phyloP scores from a whole-genome alignment of 2,113 vertebrate species.

The Struthio camelus region DNA sequence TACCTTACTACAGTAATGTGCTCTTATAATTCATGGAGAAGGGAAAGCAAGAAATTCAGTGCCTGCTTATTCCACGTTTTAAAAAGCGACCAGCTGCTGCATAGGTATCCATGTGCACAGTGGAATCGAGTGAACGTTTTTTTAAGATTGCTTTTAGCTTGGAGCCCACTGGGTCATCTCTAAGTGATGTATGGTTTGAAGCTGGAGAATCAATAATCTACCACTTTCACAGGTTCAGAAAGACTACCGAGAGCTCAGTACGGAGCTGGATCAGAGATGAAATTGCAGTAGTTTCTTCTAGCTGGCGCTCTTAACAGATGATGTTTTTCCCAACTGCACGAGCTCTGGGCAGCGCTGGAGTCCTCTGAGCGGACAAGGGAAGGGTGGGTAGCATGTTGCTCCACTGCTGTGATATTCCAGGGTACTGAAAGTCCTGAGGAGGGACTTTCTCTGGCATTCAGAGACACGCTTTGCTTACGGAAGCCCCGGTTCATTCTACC shows the following conservation, averaged over 20 bases:
- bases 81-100: not conserved
- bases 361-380: not conserved
- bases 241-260: rapidly evolving
- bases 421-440: rapidly evolving
- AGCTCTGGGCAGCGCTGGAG: not conserved
- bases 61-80: not conserved
- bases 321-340: not conserved
- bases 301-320: not conserved
- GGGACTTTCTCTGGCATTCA: not conserved
- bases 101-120: rapidly evolving
- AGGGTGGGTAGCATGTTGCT: not conserved
- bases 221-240: not conserved
- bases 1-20: not conserved
- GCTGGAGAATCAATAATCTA: not conserved
- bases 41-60: not conserved
- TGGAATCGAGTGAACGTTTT: not conserved
- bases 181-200: not conserved
- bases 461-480: not conserved
- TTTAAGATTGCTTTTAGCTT: not conserved
- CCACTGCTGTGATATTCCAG: rapidly evolving
- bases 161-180: not conserved
- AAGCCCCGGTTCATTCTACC: not conserved
- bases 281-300: not conserved
- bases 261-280: not conserved
- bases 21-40: not conserved